phyloP scores from a whole-genome alignment of 2,113 vertebrate genomes.

The Perccottus glenii region DNA sequence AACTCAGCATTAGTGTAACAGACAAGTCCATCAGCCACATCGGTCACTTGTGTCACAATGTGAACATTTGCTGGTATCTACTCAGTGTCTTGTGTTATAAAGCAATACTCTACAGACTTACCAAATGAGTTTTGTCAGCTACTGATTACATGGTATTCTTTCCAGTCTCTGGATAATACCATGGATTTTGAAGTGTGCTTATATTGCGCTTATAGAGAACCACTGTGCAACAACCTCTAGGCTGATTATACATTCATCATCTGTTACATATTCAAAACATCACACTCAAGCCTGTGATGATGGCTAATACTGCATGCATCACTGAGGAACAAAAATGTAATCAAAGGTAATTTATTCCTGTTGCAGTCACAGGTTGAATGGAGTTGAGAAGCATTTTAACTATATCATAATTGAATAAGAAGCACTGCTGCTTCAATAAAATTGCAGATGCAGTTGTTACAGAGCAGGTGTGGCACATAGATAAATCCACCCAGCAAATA shows the following conservation, averaged over 20 bases:
- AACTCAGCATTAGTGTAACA: no score
- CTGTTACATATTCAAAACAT: slow-evolving; percentile 69
- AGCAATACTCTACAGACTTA: not conserved
- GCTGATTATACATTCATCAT: slow-evolving; percentile 70
- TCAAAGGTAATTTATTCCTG: slow-evolving; percentile 66
- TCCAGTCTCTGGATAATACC: slow-evolving; percentile 29
- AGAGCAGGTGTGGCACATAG: slow-evolving; percentile 12
- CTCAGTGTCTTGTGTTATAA: no score
- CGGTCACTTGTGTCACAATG: no score
- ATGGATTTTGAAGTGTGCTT: slow-evolving; percentile 19
- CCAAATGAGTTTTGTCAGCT: no score
- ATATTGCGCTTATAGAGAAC: slow-evolving; percentile 31
- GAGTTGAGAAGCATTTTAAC: slow-evolving; percentile 47
- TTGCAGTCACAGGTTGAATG: slow-evolving; percentile 42
- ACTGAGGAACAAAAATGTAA: slow-evolving; percentile 53
- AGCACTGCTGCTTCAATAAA: slow-evolving; percentile 18
- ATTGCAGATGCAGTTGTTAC: slow-evolving; percentile 21
- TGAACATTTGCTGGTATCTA: no score
- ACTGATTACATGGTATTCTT: not conserved
- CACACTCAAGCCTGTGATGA: slow-evolving; percentile 54
- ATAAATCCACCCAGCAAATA: slow-evolving; percentile 16
- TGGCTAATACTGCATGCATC: slow-evolving; percentile 57
- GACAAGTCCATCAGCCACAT: no score
- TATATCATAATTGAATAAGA: slow-evolving; percentile 40
- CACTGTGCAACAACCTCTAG: slow-evolving; percentile 37